A percentile compares a stretch with the other conserved stretches of the same genome.
Conservation (phyloP, 2,797 vertebrate species). For the Neostethus bicornis region DNA sequence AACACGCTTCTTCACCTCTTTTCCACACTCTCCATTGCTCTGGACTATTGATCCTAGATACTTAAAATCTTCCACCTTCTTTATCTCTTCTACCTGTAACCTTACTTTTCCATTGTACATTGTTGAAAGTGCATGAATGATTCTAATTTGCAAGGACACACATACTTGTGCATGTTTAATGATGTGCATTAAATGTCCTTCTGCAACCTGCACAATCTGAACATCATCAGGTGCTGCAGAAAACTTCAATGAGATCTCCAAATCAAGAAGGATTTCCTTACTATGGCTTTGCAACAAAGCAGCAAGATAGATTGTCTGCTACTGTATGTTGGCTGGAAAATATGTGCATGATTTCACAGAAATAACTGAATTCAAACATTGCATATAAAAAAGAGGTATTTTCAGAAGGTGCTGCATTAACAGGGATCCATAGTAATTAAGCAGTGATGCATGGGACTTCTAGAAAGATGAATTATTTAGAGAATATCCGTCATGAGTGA, state of each 20-base stretch:
- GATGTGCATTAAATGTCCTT: conserved; percentile 6
- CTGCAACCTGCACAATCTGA: conserved; percentile 24
- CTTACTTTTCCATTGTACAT: no score
- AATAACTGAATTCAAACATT: not conserved
- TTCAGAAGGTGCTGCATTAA: conserved; percentile 12
- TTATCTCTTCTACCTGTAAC: no score
- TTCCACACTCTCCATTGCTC: no score
- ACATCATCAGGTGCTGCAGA: conserved; percentile 20
- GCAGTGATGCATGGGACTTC: conserved; percentile 44
- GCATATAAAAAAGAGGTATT: not conserved
- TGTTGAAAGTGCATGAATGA: conserved; percentile 3
- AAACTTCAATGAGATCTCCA: conserved; percentile 12
- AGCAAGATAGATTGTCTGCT: conserved; percentile 1
- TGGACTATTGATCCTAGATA: no score
- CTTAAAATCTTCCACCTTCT: no score
- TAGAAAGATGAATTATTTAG: conserved; percentile 72
- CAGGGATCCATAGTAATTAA: conserved; percentile 37
- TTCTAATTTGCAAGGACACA: not conserved
- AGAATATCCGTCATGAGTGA: conserved; percentile 59
- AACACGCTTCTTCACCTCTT: no score
- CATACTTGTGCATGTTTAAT: no score
- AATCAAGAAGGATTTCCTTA: conserved; percentile 20
- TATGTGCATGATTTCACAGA: not conserved
- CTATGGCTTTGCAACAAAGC: conserved; percentile 27
- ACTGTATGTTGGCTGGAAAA: no score